Percentiles rank a stretch among this genome's conserved stretches.
phyloP scores from a whole-genome alignment of 2,888 invertebrate genomes.

The Halocaridina rubra region DNA sequence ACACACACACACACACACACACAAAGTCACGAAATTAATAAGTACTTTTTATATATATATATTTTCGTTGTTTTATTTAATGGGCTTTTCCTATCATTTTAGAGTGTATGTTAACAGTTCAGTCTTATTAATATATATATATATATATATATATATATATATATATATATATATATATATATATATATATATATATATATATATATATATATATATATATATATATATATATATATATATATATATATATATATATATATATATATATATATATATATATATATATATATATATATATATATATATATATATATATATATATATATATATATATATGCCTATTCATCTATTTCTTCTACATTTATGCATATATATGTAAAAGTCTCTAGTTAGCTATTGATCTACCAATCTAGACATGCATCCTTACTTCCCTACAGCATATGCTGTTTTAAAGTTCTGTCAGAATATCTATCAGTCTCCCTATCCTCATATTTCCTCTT shows the following conservation, averaged over 20 bases:
- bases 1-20: background rate
- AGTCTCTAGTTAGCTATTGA: too few relatives aligned
- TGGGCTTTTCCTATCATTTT: too few relatives aligned
- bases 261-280: background rate
- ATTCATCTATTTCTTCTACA: background rate
- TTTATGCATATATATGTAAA: background rate
- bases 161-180: background rate
- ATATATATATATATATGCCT: background rate
- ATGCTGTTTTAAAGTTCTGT: too few relatives aligned
- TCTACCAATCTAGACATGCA: too few relatives aligned
- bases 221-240: background rate
- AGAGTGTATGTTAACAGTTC: too few relatives aligned
- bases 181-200: background rate
- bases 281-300: background rate
- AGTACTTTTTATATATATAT: too few relatives aligned
- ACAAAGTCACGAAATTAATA: too few relatives aligned
- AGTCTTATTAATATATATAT: background rate
- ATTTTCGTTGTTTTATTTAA: too few relatives aligned
- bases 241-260: background rate
- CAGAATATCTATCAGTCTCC: too few relatives aligned
- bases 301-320: background rate
- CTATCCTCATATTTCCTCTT: too few relatives aligned
- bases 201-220: background rate
- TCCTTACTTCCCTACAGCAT: too few relatives aligned
- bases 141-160: background rate